Conservation (phyloP, 2,888 invertebrate species). For the Abrostola tripartita region DNA sequence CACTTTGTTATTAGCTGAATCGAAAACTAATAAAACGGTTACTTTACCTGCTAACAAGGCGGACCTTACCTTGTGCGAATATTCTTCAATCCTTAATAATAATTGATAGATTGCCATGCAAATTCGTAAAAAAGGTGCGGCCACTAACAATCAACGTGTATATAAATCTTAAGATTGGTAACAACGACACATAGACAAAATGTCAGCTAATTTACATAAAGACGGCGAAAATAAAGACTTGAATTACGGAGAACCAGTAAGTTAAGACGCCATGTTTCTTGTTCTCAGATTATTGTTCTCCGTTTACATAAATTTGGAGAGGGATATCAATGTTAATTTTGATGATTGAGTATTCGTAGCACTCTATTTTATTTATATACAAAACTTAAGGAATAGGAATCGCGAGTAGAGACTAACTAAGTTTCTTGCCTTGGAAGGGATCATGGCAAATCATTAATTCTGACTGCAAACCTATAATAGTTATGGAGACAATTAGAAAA, state of each 20-base stretch:
- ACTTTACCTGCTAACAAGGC: conserved; percentile 5
- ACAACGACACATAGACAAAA: conserved; percentile 39
- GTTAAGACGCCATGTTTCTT: conserved; percentile 31
- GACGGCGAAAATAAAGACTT: conserved; percentile 31
- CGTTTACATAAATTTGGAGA: no score
- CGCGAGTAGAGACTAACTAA: no score
- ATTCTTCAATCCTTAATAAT: conserved; percentile 24
- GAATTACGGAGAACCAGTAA: conserved; percentile 24
- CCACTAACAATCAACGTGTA: conserved; percentile 36
- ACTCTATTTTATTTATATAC: no score
- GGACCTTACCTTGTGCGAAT: conserved; percentile 19
- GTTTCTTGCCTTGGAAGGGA: no score
- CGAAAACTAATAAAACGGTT: conserved; percentile 4
- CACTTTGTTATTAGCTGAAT: not conserved
- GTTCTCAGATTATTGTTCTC: no score
- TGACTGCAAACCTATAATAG: no score
- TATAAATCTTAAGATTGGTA: conserved; percentile 49
- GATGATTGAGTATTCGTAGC: no score
- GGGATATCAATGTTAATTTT: no score
- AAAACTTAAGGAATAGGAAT: no score
- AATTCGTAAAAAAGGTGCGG: conserved; percentile 28
- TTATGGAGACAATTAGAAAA: no score
- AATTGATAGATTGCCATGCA: conserved; percentile 44
- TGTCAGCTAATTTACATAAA: conserved; percentile 47
- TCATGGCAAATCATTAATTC: no score